phyloP scores from a whole-genome alignment of 1,140 invertebrate species.

The Saxidomus purpurata region DNA sequence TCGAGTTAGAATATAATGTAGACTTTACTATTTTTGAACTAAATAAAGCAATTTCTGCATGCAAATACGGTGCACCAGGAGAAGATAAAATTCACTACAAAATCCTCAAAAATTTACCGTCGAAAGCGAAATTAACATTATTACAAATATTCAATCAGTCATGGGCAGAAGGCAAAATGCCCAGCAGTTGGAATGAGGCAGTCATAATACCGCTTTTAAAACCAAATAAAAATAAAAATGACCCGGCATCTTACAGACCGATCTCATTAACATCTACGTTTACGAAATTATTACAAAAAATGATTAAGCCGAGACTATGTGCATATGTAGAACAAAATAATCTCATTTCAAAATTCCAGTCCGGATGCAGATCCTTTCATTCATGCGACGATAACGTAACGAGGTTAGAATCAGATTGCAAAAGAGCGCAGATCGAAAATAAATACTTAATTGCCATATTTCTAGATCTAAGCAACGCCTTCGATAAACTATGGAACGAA shows the following conservation, averaged over 20 bases:
- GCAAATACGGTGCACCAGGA: conserved; percentile 13
- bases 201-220: conserved; percentile 7
- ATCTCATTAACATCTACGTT: conserved; percentile 32
- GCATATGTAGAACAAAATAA: background rate
- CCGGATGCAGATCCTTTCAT: conserved; percentile 1
- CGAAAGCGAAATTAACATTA: background rate
- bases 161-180: background rate
- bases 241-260: conserved; percentile 22
- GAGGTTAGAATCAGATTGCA: background rate
- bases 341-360: background rate
- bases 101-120: background rate
- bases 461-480: conserved; percentile 4
- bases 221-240: conserved; percentile 4
- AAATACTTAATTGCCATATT: conserved; percentile 1
- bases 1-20: background rate
- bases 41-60: background rate
- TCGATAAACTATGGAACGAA: conserved; percentile 14
- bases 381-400: conserved; percentile 7
- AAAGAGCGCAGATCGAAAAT: background rate
- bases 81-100: conserved; percentile 26
- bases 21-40: background rate
- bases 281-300: conserved; percentile 41
- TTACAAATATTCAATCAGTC: background rate
- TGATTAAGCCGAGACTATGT: conserved; percentile 21
- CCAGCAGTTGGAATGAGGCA: background rate